Conservation (phyloP, 2,797 vertebrate species). For the Eospalax fontanierii region DNA sequence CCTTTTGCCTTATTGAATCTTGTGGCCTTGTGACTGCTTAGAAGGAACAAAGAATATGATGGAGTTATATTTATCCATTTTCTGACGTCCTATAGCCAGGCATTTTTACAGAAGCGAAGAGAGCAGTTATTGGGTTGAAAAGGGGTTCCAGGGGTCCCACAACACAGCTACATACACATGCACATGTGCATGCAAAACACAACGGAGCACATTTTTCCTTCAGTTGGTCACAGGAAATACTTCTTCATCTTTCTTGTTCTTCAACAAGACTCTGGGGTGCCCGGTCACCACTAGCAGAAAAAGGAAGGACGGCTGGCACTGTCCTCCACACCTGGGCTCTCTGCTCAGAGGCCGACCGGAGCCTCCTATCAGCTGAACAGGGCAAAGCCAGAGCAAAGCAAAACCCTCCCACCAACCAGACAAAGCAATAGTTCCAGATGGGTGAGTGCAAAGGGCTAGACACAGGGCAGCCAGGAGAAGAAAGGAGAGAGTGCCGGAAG, state of each 20-base stretch:
- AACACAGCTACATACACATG: background rate
- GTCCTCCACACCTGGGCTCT: background rate
- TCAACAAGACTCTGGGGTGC: background rate
- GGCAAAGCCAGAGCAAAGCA: background rate
- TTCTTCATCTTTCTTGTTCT: background rate
- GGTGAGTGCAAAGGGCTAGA: accelerated
- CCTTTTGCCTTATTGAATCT: too few species aligned
- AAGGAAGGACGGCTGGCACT: background rate
- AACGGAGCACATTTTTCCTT: background rate
- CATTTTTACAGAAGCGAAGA: too few species aligned
- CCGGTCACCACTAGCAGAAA: background rate
- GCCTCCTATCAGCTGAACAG: background rate
- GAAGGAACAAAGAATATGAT: too few species aligned
- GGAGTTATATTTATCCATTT: too few species aligned
- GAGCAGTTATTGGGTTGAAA: too few species aligned
- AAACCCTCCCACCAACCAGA: background rate
- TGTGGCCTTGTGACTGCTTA: too few species aligned
- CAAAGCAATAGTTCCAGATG: background rate
- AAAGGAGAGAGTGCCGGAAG: accelerated
- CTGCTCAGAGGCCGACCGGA: background rate
- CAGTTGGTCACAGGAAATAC: accelerated
- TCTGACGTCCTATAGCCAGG: too few species aligned
- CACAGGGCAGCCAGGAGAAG: accelerated
- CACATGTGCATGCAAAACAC: too few species aligned
- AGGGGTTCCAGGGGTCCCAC: too few species aligned